phyloP scores from a whole-genome alignment of 2,888 invertebrate genomes.

The Tipula confusa region DNA sequence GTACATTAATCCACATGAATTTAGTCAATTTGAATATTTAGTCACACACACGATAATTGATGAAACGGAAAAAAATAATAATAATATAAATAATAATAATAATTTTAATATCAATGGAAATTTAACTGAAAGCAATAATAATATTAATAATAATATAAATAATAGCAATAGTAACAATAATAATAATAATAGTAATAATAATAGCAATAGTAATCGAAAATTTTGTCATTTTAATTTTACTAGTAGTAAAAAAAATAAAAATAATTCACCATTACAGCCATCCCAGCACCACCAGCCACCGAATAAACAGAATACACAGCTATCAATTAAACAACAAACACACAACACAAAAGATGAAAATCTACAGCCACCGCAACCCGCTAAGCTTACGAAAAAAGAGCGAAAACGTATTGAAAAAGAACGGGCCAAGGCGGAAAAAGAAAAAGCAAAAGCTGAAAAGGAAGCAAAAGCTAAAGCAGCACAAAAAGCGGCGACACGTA shows the following conservation, averaged over 20 bases:
- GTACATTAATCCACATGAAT: constrained; percentile 36
- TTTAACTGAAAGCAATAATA: neutral
- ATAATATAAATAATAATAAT: neutral
- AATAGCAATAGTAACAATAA: neutral
- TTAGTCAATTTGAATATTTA: constrained; percentile 34
- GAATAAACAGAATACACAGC: neutral
- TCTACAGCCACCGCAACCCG: neutral
- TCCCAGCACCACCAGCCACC: neutral
- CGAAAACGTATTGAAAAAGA: constrained; percentile 26
- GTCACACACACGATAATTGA: constrained; percentile 33
- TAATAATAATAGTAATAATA: neutral
- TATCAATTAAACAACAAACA: neutral
- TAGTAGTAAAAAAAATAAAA: neutral
- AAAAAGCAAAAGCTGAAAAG: constrained; percentile 27
- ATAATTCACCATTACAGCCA: neutral
- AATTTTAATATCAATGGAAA: neutral
- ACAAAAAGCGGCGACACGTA: constrained; percentile 3
- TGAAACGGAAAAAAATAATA: constrained; percentile 33
- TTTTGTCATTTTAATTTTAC: neutral
- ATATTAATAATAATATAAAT: neutral
- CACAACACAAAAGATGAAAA: neutral
- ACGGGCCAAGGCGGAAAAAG: neutral
- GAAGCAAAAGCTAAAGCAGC: neutral
- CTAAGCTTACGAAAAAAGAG: constrained; percentile 27
- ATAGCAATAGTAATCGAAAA: neutral